Base-by-base conservation (phyloP, 2,113 vertebrate species). In the Tiliqua scincoides region DNA sequence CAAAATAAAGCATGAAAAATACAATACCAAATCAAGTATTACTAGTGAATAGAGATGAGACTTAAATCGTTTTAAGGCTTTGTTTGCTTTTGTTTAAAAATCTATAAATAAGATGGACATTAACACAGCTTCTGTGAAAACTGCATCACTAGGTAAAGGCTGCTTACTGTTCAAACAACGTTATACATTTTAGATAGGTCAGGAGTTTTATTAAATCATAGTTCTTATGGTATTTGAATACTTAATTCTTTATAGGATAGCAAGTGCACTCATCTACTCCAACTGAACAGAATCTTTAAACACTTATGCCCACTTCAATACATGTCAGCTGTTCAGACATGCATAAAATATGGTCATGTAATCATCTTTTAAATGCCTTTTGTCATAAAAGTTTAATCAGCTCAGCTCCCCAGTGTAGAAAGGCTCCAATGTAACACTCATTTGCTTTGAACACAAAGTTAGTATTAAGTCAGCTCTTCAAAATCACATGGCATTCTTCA, bases 381-480 rank as follows among this genome's bases (percentile, higher is more conserved):
- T 91, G 82, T 92, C 85, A 91, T 90, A 91, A 93, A 94, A 95
- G 84, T 82, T 95, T 94, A 93, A 95, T 95, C 89, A 88, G 84
- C 92, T 68, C 77, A 72, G 71, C 84, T 82, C 72, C 74, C 23
- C 43, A 93, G 92, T 21, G 0, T 59, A 89, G 54, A 82, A 92
- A 87, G 85, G 80, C 85, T 57, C 23, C 4, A 89, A 48, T 0
- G 71, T 35, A 75, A 91, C 84, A 78, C 89, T 89, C 20, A 88
- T 90, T 93, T 93, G 75, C 59, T 90, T 88, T 85, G 88, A 92
- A 90, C 67, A 23, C 85, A 30, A 11, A 91, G 88, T 77, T 87
- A 89, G 84, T 90, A 91, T 71, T 73, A 48, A 91, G 75, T 83
- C 72, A 89, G 68, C 27, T 91, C 79, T 87, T 93, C 89, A 75